phyloP scores from a whole-genome alignment of 2,888 invertebrate genomes.

The Petrolisthes cinctipes region DNA sequence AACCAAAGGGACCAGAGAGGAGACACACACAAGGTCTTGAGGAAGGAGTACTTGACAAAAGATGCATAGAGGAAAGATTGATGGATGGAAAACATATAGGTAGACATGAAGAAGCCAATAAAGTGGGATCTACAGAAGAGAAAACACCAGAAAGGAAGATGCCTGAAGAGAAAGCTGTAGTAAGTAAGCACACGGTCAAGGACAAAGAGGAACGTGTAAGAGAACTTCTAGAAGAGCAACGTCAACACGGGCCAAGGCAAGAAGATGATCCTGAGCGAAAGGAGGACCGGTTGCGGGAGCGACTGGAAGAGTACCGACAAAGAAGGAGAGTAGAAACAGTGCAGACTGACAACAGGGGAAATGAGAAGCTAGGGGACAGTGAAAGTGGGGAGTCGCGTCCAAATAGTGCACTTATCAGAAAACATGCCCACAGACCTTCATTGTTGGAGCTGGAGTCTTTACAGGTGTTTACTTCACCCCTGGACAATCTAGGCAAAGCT shows the following conservation, averaged over 20 bases:
- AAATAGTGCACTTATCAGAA: slow-evolving; percentile 33
- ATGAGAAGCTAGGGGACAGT: not conserved
- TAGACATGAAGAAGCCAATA: not conserved
- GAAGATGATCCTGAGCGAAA: slow-evolving; percentile 48
- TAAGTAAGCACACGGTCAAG: not conserved
- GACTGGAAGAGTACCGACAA: slow-evolving; percentile 61
- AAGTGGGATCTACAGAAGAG: not conserved
- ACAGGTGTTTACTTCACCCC: slow-evolving; percentile 55
- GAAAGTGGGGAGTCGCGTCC: slow-evolving; percentile 38
- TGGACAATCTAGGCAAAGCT: slow-evolving; percentile 11
- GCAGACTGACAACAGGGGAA: not conserved
- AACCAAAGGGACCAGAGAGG: not conserved
- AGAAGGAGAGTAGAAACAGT: slow-evolving; percentile 35
- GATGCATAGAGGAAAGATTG: not conserved
- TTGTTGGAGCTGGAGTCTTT: slow-evolving; percentile 60
- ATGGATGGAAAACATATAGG: not conserved
- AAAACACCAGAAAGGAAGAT: slow-evolving; percentile 24
- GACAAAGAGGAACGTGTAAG: slow-evolving; percentile 54
- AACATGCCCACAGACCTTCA: slow-evolving; percentile 53
- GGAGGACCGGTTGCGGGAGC: slow-evolving; percentile 56
- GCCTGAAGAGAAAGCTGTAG: slow-evolving; percentile 13
- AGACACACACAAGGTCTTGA: not conserved
- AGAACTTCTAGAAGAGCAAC: slow-evolving; percentile 60
- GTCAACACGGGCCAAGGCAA: slow-evolving; percentile 41
- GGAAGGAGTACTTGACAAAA: not conserved